Evolutionary conservation across 2,888 invertebrate genomes (phyloP).

Genomic region (Tenodera sinensis): DNA sequence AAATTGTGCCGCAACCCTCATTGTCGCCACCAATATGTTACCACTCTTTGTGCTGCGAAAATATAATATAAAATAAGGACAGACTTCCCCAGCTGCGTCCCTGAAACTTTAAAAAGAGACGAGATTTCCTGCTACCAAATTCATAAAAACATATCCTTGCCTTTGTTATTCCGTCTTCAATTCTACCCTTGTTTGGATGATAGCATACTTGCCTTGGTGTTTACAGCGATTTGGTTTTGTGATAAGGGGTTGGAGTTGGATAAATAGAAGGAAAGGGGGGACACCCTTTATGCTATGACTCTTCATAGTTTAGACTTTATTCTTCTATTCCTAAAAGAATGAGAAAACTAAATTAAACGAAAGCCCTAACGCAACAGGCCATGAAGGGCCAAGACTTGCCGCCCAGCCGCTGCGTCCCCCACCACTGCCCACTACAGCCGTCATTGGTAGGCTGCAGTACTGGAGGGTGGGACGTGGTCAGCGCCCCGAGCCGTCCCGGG

Average conservation of each 20-base stretch:
- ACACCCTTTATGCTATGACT: neutral
- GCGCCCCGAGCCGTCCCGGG: too few species aligned
- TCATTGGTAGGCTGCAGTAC: too few species aligned
- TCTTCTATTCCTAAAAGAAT: too few species aligned
- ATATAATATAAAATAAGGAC: neutral
- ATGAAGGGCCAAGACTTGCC: too few species aligned
- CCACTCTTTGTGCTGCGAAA: neutral
- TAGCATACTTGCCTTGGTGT: neutral
- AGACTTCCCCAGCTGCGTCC: neutral
- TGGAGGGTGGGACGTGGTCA: too few species aligned
- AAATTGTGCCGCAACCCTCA: neutral
- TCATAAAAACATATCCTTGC: constrained; percentile 5
- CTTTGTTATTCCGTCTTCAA: neutral
- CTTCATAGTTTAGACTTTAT: neutral
- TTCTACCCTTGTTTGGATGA: neutral
- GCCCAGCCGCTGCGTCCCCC: too few species aligned
- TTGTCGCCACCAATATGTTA: neutral
- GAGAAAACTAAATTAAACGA: too few species aligned
- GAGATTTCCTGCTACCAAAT: neutral
- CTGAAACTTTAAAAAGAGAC: neutral
- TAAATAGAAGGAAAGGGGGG: neutral
- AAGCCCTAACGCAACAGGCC: too few species aligned
- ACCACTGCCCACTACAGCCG: too few species aligned
- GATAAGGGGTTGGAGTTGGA: neutral
- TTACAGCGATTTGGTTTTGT: neutral